phyloP scores from a whole-genome alignment of 2,797 vertebrate genomes.

The Bryconaethiops microstoma region DNA sequence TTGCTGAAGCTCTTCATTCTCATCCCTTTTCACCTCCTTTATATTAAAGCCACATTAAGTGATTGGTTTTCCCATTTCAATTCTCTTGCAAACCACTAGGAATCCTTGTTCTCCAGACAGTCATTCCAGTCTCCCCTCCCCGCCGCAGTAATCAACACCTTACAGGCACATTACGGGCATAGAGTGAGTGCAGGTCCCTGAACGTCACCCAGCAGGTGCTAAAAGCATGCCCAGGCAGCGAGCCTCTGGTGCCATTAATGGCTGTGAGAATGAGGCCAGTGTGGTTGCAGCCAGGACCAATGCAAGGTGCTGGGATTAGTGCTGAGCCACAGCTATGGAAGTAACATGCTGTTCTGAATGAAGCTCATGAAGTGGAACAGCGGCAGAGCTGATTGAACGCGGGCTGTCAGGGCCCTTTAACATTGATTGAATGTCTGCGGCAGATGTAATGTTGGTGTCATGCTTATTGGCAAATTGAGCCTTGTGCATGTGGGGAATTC shows the following conservation, averaged over 20 bases:
- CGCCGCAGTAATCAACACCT: constrained; percentile 40
- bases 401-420: constrained; percentile 30
- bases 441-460: constrained; percentile 31
- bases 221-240: constrained; percentile 44
- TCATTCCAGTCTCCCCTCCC: constrained; percentile 25
- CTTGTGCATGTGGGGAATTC: constrained; percentile 26
- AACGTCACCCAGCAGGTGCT: constrained; percentile 38
- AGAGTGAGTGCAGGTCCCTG: constrained; percentile 21
- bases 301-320: constrained; percentile 18
- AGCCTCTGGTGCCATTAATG: constrained; percentile 26
- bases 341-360: constrained; percentile 17
- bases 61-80: background rate
- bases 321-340: constrained; percentile 38
- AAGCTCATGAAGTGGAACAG: constrained; percentile 21
- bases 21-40: background rate
- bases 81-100: background rate
- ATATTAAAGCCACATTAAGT: background rate
- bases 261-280: constrained; percentile 20
- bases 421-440: constrained; percentile 41
- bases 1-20: background rate
- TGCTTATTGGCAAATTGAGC: constrained; percentile 45
- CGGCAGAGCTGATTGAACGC: constrained; percentile 19
- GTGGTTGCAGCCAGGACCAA: background rate
- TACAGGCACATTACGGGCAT: constrained; percentile 34
- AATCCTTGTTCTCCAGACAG: constrained; percentile 30